Percentiles rank a stretch among this genome's conserved stretches.
Conservation (phyloP, 2,113 vertebrate genomes). For the Acrocephalus kingi region DNA sequence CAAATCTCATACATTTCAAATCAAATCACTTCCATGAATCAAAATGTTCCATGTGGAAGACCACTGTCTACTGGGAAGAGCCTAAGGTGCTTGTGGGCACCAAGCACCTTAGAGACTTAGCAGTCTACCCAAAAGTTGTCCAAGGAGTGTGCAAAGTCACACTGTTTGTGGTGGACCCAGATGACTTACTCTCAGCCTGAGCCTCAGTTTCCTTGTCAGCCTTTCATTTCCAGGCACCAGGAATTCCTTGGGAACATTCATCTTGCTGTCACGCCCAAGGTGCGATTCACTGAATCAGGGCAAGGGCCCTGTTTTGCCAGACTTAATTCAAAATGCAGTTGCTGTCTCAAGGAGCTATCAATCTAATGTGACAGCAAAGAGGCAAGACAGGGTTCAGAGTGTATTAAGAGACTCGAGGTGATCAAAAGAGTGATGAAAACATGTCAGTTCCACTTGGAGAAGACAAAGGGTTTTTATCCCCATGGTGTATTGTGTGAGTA, state of each 20-base stretch:
- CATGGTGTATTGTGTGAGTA: background rate
- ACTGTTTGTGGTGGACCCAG: background rate
- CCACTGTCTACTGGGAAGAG: background rate
- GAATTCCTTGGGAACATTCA: background rate
- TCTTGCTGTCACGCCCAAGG: slow-evolving; percentile 24
- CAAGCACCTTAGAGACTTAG: background rate
- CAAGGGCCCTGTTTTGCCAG: background rate
- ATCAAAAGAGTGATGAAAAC: slow-evolving; percentile 56
- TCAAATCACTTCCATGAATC: background rate
- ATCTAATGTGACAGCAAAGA: slow-evolving; percentile 38
- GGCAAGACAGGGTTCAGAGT: background rate
- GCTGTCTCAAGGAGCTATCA: slow-evolving; percentile 34
- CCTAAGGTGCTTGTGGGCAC: background rate
- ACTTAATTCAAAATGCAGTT: slow-evolving; percentile 34
- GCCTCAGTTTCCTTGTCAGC: slow-evolving; percentile 2
- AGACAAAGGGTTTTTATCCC: slow-evolving; percentile 31
- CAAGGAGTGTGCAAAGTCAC: background rate
- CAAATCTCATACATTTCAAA: background rate
- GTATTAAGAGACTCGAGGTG: background rate
- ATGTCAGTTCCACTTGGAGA: slow-evolving; percentile 12
- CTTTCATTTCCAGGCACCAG: background rate
- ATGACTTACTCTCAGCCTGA: background rate
- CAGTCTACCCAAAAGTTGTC: background rate
- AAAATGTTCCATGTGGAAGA: background rate
- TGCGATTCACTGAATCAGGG: background rate